Evolutionary conservation across 2,113 vertebrate genomes (phyloP).

Genomic region (Muntiacus reevesi): DNA sequence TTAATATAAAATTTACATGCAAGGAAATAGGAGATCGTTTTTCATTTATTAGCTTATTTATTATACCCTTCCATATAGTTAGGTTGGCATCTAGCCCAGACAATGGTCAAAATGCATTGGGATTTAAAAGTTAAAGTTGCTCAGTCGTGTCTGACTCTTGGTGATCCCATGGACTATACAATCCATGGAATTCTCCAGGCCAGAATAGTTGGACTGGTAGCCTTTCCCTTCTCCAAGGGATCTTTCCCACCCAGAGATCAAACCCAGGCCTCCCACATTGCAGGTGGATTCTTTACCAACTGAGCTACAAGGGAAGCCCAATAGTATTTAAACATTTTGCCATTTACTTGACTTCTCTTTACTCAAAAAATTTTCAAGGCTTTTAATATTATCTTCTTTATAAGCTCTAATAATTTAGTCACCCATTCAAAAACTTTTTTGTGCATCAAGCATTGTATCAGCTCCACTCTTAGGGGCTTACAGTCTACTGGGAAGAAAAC

Average conservation of each 20-base stretch:
- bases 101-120: slow-evolving; percentile 69
- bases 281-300: background rate
- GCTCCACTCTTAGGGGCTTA: background rate
- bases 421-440: background rate
- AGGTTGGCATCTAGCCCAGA: slow-evolving; percentile 59
- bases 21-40: slow-evolving; percentile 54
- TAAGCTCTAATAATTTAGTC: background rate
- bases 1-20: slow-evolving; percentile 64
- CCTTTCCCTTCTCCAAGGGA: background rate
- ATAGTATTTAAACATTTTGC: background rate
- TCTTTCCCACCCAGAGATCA: fast-evolving
- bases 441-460: background rate
- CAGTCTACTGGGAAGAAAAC: background rate
- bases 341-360: slow-evolving; percentile 59
- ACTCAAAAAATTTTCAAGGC: background rate
- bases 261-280: background rate
- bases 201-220: background rate
- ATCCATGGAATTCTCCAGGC: background rate
- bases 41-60: slow-evolving; percentile 66
- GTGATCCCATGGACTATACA: background rate
- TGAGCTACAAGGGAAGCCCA: background rate
- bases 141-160: background rate
- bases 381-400: background rate
- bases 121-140: background rate
- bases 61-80: slow-evolving; percentile 19